Base-by-base conservation (phyloP, 92 coral and sea anemone species). In the Parazoanthus swiftii region DNA sequence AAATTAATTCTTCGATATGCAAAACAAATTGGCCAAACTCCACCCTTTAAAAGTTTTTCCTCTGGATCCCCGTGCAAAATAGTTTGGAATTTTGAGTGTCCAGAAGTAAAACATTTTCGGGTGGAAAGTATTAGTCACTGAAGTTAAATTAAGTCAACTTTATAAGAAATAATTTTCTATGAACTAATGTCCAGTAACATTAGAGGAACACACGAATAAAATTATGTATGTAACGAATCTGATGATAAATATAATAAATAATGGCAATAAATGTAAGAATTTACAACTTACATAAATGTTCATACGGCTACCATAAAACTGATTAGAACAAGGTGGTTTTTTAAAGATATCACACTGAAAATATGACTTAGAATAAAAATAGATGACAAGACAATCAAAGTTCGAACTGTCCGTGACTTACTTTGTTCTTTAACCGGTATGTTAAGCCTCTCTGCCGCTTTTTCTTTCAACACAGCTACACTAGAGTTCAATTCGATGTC, bases 371-470 rank as follows among this genome's bases (percentile, higher is more conserved):
- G 33, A 2, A 54, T 14, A 10, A 25, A 56, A 2, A 0, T 46
- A 7, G 0, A 54, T 54, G 59, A 54, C 59, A 54, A 54, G 18
- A 54, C 59, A 54, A 54, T 54, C 18, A 13, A 54, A 54, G 3
- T 54, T 54, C 20, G 59, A 54, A 9, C 3, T 16, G 23, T 20
- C 38, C 2, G 37, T 33, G 21, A 44, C 94, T 79, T 89, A 97
- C 99, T 94, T 86, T 97, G 99, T 51, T 95, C 92, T 3, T 83
- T 85, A 58, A 89, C 94, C 8, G 98, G 98, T 75, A 97, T 91
- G 42, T 89, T 91, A 21, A 91, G 89, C 21, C 91, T 88, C 78
- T 91, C 94, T 63, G 95, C 94, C 43, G 98, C 94, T 85, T 90
- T 91, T 68, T 89, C 89, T 79, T 95, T 97, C 91, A 97, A 85